A percentile compares a stretch with the other conserved stretches of the same genome.
Evolutionary conservation across 2,888 invertebrate genomes (phyloP).

Genomic region (Plemyria rubiginata): DNA sequence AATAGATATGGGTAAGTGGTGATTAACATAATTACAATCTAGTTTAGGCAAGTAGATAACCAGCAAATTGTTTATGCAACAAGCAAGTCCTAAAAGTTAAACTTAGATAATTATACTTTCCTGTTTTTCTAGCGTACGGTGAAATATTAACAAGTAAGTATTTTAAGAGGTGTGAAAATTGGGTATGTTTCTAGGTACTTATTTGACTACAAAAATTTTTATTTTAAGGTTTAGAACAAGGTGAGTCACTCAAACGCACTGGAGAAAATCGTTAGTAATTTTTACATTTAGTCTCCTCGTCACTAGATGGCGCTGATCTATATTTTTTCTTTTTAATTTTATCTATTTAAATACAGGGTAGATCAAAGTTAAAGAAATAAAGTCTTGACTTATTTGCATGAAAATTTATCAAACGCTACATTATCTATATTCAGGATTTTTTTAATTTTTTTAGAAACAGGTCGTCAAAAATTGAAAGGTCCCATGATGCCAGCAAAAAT

Average conservation of each 20-base stretch:
- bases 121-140: slow-evolving; percentile 14
- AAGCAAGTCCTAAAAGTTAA: too few relatives aligned
- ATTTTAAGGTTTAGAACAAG: slow-evolving; percentile 8
- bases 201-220: background rate
- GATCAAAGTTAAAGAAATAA: too few relatives aligned
- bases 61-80: too few relatives aligned
- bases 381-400: too few relatives aligned
- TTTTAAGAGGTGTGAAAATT: background rate
- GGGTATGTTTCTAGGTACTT: too few relatives aligned
- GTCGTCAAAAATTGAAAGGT: background rate
- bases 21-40: background rate
- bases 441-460: background rate
- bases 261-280: background rate
- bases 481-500: background rate
- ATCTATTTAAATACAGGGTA: too few relatives aligned
- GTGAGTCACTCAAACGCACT: background rate
- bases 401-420: too few relatives aligned
- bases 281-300: background rate
- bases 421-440: background rate
- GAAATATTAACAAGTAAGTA: slow-evolving; percentile 19
- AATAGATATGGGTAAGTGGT: slow-evolving; percentile 20
- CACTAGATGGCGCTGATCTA: slow-evolving; percentile 3
- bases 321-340: too few relatives aligned
- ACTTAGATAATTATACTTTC: too few relatives aligned
- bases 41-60: too few relatives aligned